Evolutionary conservation across 2,113 vertebrate genomes (phyloP), one percentile per base, ranked within the genome.

Genomic region (Caretta caretta): DNA sequence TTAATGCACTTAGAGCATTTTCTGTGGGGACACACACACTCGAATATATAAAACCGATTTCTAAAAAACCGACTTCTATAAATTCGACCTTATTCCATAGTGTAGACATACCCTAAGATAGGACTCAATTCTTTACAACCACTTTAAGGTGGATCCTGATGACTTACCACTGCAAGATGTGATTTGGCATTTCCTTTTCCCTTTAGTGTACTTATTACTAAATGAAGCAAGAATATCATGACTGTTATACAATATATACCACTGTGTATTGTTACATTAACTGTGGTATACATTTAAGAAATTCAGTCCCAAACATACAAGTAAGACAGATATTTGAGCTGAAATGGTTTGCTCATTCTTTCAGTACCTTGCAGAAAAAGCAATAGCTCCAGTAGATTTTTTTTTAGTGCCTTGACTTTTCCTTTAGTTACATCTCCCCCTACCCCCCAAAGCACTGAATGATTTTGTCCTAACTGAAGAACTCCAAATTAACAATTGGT

Each of bases 181-280:
- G 80, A 29, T 59, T 53, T 0, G 5, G 1, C 54, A 25, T 90
- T 87, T 35, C 0, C 0, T 48, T 42, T 42, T 42, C 42, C 42
- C 42, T 88, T 83, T 59, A 90, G n/a, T 82, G 93, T 89, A 42
- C 82, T 84, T 87, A 54, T 85, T 94, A 13, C 8, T 79, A 88
- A 92, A 48, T 88, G 65, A 48, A 93, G 42, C 50, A 81, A 94
- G 85, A 85, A 81, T 38, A 89, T 84, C 86, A 48, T 76, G 42
- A 85, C 0, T 75, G 79, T 90, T 79, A 80, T 46, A 53, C 46
- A 0, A 0, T 24, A 16, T 48, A 5, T 72, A 17, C 82, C 20
- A 49, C 3, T 48, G 42, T 14, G 48, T 59, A 10, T 29, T 59
- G 14, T 59, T 59, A 59, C 29, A 19, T 84, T 59, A 84, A 59